phyloP scores from a whole-genome alignment of 2,888 invertebrate species.

The Saturnia japonica region DNA sequence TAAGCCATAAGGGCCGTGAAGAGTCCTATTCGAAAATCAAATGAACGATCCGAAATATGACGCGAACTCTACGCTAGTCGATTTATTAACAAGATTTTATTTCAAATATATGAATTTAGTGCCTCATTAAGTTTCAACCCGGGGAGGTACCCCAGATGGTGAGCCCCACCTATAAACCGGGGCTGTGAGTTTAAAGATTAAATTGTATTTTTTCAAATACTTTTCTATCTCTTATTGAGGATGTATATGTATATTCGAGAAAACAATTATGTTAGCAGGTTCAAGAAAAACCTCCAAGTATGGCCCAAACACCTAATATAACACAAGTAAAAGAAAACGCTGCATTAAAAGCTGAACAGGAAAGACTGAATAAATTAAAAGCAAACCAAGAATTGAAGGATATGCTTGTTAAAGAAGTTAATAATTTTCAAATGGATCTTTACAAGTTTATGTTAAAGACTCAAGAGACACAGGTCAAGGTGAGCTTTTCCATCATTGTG shows the following conservation, averaged over 20 bases:
- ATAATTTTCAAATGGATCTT: slow-evolving; percentile 85
- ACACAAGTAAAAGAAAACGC: slow-evolving; percentile 49
- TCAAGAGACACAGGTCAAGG: slow-evolving; percentile 73
- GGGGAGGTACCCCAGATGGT: too few relatives aligned
- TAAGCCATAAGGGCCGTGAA: too few relatives aligned
- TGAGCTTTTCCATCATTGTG: slow-evolving; percentile 55
- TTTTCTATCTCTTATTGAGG: neutral
- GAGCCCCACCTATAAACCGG: too few relatives aligned
- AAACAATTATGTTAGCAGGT: slow-evolving; percentile 21
- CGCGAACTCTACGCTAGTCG: too few relatives aligned
- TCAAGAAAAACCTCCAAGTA: slow-evolving; percentile 37
- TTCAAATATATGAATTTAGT: too few relatives aligned
- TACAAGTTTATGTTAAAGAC: slow-evolving; percentile 82
- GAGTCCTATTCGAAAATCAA: too few relatives aligned
- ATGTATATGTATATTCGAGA: neutral
- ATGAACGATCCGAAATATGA: too few relatives aligned
- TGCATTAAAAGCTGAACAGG: slow-evolving; percentile 65
- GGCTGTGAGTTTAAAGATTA: too few relatives aligned
- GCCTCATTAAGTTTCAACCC: too few relatives aligned
- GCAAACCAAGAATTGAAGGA: slow-evolving; percentile 76
- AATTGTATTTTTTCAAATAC: too few relatives aligned
- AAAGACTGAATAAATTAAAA: slow-evolving; percentile 57
- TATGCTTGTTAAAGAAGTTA: slow-evolving; percentile 84
- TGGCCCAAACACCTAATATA: slow-evolving; percentile 24
- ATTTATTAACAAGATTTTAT: too few relatives aligned